A percentile compares a stretch with the other conserved stretches of the same genome.
Evolutionary conservation across 1,140 invertebrate species (phyloP).

Genomic region (Ylistrum balloti): DNA sequence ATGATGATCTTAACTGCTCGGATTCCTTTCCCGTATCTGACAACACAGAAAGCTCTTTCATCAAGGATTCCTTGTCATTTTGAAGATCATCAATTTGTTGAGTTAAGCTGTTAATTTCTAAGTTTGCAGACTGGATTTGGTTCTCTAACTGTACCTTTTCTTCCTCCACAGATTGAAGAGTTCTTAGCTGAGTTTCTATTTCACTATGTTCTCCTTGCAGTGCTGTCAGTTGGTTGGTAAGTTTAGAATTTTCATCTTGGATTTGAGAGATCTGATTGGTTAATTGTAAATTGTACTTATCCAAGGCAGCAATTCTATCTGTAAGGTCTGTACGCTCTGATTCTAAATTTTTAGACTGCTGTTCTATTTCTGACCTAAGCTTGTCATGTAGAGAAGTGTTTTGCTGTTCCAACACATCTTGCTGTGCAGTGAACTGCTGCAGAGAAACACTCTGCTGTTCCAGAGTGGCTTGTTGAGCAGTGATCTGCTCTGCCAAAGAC

Average conservation of each 20-base stretch:
- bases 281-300: constrained; percentile 33
- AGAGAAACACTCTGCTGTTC: not conserved
- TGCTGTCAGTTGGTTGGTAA: not conserved
- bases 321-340: constrained; percentile 52
- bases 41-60: not conserved
- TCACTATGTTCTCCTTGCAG: not conserved
- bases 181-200: not conserved
- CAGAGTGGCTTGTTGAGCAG: not conserved
- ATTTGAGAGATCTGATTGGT: not conserved
- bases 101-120: constrained; percentile 31
- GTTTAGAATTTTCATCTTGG: constrained; percentile 48
- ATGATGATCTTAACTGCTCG: not conserved
- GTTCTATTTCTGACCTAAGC: constrained; percentile 11
- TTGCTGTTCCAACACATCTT: not conserved
- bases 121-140: not conserved
- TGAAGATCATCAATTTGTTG: constrained; percentile 8
- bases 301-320: constrained; percentile 44
- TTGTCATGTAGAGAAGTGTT: not conserved
- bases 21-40: not conserved
- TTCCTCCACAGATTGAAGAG: constrained; percentile 31
- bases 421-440: not conserved
- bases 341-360: constrained; percentile 51
- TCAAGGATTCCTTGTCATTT: not conserved
- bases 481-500: not conserved
- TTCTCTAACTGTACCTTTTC: not conserved